These are phyloP conservation scores for Tursiops truncatus DNA, from an alignment of 2,113 vertebrate genomes.

Conservation along the genomic window DNA sequence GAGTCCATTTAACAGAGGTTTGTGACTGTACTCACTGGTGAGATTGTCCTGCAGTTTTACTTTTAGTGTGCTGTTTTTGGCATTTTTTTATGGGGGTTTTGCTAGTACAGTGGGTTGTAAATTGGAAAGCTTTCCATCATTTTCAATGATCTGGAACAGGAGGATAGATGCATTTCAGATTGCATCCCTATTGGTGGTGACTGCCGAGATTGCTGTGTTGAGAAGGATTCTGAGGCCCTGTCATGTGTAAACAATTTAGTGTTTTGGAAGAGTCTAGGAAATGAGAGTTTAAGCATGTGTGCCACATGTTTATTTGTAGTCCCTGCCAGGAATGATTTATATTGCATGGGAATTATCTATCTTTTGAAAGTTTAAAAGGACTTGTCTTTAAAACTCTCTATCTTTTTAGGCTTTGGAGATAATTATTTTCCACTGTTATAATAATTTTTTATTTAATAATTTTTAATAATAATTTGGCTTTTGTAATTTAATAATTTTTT, in stretches of 20 bases:
- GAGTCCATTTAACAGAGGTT: conserved; percentile 37
- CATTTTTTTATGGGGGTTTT: not conserved
- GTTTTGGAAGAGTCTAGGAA: conserved; percentile 47
- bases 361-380: conserved; percentile 63
- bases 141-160: conserved; percentile 35
- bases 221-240: conserved; percentile 58
- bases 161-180: not conserved
- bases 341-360: not conserved
- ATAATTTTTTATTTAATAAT: not conserved
- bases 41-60: conserved; percentile 38
- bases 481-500: not conserved
- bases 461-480: not conserved
- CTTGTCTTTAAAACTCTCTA: conserved; percentile 40
- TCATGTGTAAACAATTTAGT: conserved; percentile 59
- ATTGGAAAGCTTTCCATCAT: conserved; percentile 12
- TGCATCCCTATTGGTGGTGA: not conserved
- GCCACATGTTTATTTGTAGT: conserved; percentile 62
- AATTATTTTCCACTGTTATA: conserved; percentile 21
- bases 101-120: not conserved
- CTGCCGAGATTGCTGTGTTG: not conserved
- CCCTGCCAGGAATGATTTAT: conserved; percentile 42
- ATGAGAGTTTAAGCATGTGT: conserved; percentile 38
- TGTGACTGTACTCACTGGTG: conserved; percentile 8
- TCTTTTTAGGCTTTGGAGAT: conserved; percentile 38
- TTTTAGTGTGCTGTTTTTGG: conserved; percentile 15